Evolutionary conservation across 1,140 invertebrate genomes (phyloP).

Genomic region (Philopotamus ludificatus): DNA sequence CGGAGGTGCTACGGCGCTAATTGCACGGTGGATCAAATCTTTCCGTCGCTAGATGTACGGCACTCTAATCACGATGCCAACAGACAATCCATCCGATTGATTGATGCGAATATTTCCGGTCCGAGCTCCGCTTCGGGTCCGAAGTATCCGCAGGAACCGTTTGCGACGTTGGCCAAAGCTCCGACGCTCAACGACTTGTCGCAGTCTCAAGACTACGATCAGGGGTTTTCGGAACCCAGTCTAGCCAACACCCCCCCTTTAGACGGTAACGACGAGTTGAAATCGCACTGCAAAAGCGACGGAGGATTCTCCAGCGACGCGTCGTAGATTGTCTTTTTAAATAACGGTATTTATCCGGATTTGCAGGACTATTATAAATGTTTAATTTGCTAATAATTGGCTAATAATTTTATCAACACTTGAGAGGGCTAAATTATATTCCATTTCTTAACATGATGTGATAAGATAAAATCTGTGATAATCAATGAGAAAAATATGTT

Average conservation of each 20-base stretch:
- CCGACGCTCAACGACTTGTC: constrained; percentile 31
- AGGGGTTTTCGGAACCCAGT: constrained; percentile 37
- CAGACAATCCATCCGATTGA: not conserved
- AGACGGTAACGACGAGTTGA: constrained; percentile 9
- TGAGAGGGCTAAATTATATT: too few relatives aligned
- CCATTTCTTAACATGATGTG: too few relatives aligned
- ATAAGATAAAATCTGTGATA: too few relatives aligned
- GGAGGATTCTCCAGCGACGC: constrained; percentile 19
- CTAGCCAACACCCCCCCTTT: constrained; percentile 12
- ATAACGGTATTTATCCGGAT: too few relatives aligned
- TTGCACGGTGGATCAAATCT: constrained; percentile 45
- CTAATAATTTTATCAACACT: too few relatives aligned
- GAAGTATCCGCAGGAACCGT: constrained; percentile 18
- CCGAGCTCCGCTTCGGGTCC: constrained; percentile 22
- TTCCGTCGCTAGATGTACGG: constrained; percentile 48
- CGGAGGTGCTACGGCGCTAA: constrained; percentile 58
- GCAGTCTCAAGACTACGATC: constrained; percentile 34
- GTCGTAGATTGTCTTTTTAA: too few relatives aligned
- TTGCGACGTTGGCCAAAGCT: constrained; percentile 25
- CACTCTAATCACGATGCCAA: constrained; percentile 44
- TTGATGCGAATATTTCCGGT: constrained; percentile 31
- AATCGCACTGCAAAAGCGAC: constrained; percentile 12
- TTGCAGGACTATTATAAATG: too few relatives aligned
- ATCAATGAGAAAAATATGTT: too few relatives aligned
- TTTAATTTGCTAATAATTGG: too few relatives aligned